phyloP scores from a whole-genome alignment of 2,113 vertebrate species.

The Gila orcuttii region DNA sequence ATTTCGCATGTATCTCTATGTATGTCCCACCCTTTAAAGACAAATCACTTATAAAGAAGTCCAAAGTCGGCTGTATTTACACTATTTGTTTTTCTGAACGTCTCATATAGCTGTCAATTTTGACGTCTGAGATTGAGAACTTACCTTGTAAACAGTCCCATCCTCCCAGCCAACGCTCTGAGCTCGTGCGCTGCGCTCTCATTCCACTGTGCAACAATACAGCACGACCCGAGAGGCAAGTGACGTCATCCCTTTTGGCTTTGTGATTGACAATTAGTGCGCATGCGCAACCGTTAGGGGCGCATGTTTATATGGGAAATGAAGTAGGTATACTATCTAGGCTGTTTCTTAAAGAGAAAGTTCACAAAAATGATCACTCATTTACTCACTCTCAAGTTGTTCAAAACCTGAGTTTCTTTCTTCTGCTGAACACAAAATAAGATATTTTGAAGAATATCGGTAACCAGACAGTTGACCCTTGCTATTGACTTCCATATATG shows the following conservation, averaged over 20 bases:
- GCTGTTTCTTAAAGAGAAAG: no score
- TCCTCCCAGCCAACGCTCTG: conserved; percentile 64
- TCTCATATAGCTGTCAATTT: conserved; percentile 22
- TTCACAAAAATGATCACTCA: no score
- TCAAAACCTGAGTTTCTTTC: no score
- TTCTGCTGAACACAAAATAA: no score
- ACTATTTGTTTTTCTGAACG: neutral
- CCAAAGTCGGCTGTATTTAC: neutral
- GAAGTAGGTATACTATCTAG: conserved; percentile 50
- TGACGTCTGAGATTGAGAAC: neutral
- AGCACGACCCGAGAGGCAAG: conserved; percentile 68
- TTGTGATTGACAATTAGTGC: conserved; percentile 59
- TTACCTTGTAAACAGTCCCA: conserved; percentile 73
- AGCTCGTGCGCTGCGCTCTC: conserved; percentile 63
- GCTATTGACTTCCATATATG: no score
- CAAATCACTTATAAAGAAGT: neutral
- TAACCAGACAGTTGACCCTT: no score
- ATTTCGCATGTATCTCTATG: neutral
- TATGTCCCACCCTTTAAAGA: conserved; percentile 36
- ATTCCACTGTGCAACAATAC: conserved; percentile 72
- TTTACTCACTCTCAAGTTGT: no score
- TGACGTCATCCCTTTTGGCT: conserved; percentile 78
- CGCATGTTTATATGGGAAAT: conserved; percentile 60
- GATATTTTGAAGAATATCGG: no score
- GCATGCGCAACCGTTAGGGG: conserved; percentile 57